These are phyloP conservation scores for Rhamnusium bicolor DNA, from an alignment of 2,888 invertebrate genomes.

Conservation along the genomic window DNA sequence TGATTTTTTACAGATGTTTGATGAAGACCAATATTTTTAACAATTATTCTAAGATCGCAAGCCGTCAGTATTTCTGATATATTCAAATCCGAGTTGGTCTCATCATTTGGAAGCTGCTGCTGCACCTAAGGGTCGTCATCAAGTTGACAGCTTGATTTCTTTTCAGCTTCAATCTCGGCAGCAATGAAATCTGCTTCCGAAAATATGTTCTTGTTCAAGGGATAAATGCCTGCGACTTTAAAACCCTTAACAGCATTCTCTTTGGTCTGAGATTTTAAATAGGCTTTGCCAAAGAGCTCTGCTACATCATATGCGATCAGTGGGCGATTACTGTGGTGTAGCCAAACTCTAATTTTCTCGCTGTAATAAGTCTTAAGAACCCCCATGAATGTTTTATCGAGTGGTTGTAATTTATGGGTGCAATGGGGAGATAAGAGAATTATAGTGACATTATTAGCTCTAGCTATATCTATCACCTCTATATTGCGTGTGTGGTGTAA, in stretches of 20 bases:
- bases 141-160: too few relatives aligned
- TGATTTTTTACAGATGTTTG: too few relatives aligned
- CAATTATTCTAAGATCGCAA: too few relatives aligned
- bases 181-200: constrained; percentile 39
- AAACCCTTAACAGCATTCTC: constrained; percentile 37
- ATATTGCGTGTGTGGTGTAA: constrained; percentile 26
- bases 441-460: constrained; percentile 60
- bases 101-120: too few relatives aligned
- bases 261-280: constrained; percentile 24
- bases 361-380: constrained; percentile 63
- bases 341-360: constrained; percentile 42
- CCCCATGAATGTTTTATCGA: constrained; percentile 60
- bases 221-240: constrained; percentile 52
- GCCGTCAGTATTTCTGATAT: too few relatives aligned
- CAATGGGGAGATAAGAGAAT: constrained; percentile 60
- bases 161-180: too few relatives aligned
- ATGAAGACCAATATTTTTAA: too few relatives aligned
- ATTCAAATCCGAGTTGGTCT: too few relatives aligned
- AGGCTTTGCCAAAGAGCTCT: constrained; percentile 33
- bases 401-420: constrained; percentile 60
- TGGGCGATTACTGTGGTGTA: constrained; percentile 18
- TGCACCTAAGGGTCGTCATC: too few relatives aligned
- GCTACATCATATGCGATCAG: constrained; percentile 20
- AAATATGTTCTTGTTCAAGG: constrained; percentile 53
- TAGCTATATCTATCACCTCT: constrained; percentile 55